Evolutionary conservation across 2,797 vertebrate species (phyloP), one percentile per base, ranked within the genome.

Genomic region (Pangasius mekongensis): DNA sequence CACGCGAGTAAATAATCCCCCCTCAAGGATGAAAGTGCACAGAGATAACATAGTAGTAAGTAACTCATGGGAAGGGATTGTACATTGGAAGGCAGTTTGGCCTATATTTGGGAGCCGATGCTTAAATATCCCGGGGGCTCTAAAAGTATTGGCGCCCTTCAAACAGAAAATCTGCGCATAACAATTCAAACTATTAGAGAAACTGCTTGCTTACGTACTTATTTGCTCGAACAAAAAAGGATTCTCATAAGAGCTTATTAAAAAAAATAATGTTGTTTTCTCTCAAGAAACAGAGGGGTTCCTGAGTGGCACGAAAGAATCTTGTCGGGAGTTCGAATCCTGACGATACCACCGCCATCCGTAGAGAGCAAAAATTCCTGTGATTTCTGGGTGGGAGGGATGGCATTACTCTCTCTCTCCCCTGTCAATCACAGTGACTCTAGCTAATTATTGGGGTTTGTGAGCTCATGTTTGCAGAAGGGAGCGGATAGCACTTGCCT

Each of bases 11-110:
- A 95, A 95, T 80, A 92, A 90, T 89, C 92, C 91, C 91, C 60
- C 77, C 92, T 90, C 64, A 91, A 92, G 93, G 94, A 92, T 94
- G 92, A 93, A 94, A 93, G 95, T 94, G 91, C 93, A 94, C 90
- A 83, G 67, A 92, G 94, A 95, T 95, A 95, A 94, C 74, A 88
- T 67, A 88, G 66, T 36, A 80, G 16, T 22, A 83, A 67, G 71
- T 84, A 86, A 62, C 30, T 69, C 22, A 47, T 43, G 36, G 33
- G 33, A 62, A 62, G 6, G 56, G 80, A 62, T 16, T 49, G 3
- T 33, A 22, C 62, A 27, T 13, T 77, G n/a, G 47, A 67, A 56
- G 82, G 82, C 20, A 36, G 27, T 66, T 78, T 66, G 43, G 54
- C 36, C 7, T 14, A 27, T 60, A 83, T 64, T 43, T 43, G 0